These are phyloP conservation scores for Listrodromus nycthemerus DNA, from an alignment of 2,888 invertebrate species.

Conservation along the genomic window DNA sequence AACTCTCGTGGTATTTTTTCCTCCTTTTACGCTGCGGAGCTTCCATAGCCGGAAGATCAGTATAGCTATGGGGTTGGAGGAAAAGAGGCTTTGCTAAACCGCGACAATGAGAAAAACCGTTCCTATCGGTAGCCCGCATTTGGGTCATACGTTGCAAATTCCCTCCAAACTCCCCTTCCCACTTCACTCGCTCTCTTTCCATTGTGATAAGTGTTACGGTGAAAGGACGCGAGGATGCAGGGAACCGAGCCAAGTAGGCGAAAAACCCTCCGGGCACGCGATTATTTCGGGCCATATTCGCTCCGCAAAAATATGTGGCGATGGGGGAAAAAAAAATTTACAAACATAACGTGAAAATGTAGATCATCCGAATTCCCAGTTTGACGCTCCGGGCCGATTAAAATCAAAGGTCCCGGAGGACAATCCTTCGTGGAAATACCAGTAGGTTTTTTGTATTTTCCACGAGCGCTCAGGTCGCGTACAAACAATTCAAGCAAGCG, in stretches of 20 bases:
- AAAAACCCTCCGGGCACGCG: conserved; percentile 47
- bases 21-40: conserved; percentile 14
- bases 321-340: conserved; percentile 9
- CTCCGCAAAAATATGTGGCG: conserved; percentile 33
- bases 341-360: background rate
- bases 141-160: conserved; percentile 65
- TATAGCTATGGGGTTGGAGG: conserved; percentile 33
- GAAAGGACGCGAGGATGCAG: conserved; percentile 55
- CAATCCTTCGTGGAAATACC: background rate
- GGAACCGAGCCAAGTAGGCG: conserved; percentile 68
- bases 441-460: background rate
- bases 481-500: background rate
- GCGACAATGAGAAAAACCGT: conserved; percentile 61
- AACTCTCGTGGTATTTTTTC: conserved; percentile 55
- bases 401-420: background rate
- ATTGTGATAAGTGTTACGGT: conserved; percentile 69
- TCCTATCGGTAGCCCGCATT: conserved; percentile 59
- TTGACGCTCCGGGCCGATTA: no score
- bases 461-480: no score
- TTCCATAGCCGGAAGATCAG: conserved; percentile 46
- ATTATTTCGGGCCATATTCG: conserved; percentile 54
- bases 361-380: no score
- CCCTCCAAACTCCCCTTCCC: conserved; percentile 23
- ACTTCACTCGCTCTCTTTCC: conserved; percentile 47
- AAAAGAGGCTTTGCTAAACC: conserved; percentile 46